These are phyloP conservation scores for Magallana angulata DNA, from an alignment of 1,140 invertebrate genomes.

Conservation along the genomic window DNA sequence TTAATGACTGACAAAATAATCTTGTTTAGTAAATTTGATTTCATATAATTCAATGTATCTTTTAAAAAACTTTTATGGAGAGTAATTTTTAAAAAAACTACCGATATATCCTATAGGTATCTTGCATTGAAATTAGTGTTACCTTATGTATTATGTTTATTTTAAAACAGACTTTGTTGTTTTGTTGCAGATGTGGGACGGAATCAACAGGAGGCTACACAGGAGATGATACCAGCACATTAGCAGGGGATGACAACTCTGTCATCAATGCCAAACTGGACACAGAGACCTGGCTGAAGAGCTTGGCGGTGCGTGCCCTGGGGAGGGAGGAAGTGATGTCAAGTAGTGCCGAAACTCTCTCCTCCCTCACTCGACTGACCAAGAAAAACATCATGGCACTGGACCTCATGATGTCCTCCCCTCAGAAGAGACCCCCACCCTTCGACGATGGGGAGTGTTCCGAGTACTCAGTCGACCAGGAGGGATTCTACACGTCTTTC, in stretches of 20 bases:
- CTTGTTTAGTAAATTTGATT: too few relatives aligned
- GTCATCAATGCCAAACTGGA: slow-evolving; percentile 66
- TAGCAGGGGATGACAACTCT: slow-evolving; percentile 67
- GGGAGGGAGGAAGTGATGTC: slow-evolving; percentile 64
- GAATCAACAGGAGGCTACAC: slow-evolving; percentile 67
- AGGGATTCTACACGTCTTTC: slow-evolving; percentile 98
- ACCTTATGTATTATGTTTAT: too few relatives aligned
- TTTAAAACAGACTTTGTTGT: too few relatives aligned
- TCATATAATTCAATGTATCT: too few relatives aligned
- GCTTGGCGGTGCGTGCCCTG: slow-evolving; percentile 67
- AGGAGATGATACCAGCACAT: slow-evolving; percentile 65
- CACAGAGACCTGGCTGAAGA: slow-evolving; percentile 70
- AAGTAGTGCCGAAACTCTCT: slow-evolving; percentile 64
- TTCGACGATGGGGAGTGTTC: slow-evolving; percentile 95
- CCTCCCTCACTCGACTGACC: slow-evolving; percentile 68
- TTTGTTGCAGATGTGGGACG: slow-evolving; percentile 60
- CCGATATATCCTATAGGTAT: too few relatives aligned
- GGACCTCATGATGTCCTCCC: slow-evolving; percentile 70
- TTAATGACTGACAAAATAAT: too few relatives aligned
- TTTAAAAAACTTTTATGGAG: too few relatives aligned
- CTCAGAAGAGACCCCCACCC: slow-evolving; percentile 41
- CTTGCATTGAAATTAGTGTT: too few relatives aligned
- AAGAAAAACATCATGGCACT: slow-evolving; percentile 71
- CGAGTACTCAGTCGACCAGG: slow-evolving; percentile 96
- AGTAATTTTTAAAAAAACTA: too few relatives aligned